Percentiles rank a stretch among this genome's conserved stretches.
Conservation (phyloP, 2,888 invertebrate genomes). For the Caenorhabditis zanzibari region DNA sequence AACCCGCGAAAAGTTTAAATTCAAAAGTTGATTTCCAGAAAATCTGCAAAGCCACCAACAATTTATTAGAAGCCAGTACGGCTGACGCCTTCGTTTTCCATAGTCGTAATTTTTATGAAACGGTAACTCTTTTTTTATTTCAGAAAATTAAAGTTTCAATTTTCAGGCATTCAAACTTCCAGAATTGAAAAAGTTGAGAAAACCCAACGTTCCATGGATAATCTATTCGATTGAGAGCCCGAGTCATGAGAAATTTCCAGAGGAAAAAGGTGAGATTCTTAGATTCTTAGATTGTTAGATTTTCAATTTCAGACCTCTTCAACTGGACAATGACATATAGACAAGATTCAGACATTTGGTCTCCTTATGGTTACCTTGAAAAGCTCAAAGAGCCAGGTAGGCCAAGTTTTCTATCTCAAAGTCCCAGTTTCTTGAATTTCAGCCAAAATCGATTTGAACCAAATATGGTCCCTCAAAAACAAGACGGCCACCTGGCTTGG, state of each 20-base stretch:
- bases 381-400: not conserved
- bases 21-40: not conserved
- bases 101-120: conserved; percentile 23
- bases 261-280: conserved; percentile 1
- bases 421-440: not conserved
- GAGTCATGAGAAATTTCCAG: conserved; percentile 19
- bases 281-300: not conserved
- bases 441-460: conserved; percentile 28
- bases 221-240: conserved; percentile 19
- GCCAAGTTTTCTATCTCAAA: not conserved
- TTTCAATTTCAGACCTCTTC: conserved; percentile 25
- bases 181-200: not conserved
- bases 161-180: not conserved
- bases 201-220: conserved; percentile 22
- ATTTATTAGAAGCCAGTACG: not conserved
- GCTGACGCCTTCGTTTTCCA: conserved; percentile 11
- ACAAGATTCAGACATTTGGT: conserved; percentile 7
- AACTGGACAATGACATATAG: conserved; percentile 46
- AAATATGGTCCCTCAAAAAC: conserved; percentile 39
- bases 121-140: not conserved
- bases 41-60: not conserved
- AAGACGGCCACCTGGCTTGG: conserved; percentile 50
- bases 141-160: not conserved
- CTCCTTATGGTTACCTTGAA: not conserved
- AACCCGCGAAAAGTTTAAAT: not conserved